These are phyloP conservation scores for Recurvirostra avosetta DNA, from an alignment of 2,113 vertebrate genomes.

Conservation along the genomic window DNA sequence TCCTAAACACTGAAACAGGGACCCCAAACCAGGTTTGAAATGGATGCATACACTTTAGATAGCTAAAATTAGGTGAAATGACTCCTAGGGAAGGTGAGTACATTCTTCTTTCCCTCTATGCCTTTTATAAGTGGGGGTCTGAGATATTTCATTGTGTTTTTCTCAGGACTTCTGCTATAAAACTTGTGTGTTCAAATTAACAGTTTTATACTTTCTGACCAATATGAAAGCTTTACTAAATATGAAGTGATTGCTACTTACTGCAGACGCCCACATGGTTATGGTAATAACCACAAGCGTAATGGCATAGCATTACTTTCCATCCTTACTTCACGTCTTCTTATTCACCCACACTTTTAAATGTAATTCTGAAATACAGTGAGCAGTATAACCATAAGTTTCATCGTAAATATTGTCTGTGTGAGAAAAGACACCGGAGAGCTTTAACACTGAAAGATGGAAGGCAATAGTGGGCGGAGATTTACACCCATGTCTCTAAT, in stretches of 20 bases:
- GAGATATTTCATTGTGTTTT: neutral
- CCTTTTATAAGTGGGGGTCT: neutral
- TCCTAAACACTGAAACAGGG: neutral
- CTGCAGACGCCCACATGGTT: rapidly evolving
- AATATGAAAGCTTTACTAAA: neutral
- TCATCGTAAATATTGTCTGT: neutral
- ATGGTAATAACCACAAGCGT: neutral
- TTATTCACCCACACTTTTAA: neutral
- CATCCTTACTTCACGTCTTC: neutral
- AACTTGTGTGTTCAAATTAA: neutral
- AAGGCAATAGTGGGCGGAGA: neutral
- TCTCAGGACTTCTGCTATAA: neutral
- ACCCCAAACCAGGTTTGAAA: neutral
- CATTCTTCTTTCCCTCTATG: neutral
- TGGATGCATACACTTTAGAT: neutral
- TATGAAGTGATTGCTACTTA: neutral
- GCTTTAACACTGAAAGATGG: neutral
- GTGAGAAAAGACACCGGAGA: neutral
- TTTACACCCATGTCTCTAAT: neutral
- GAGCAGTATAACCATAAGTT: neutral
- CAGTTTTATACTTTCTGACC: neutral
- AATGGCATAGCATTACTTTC: neutral
- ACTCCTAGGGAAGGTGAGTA: neutral
- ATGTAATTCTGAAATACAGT: neutral
- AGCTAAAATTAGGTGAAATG: neutral